A percentile compares a stretch with the other conserved stretches of the same genome.
Evolutionary conservation across 1,140 invertebrate species (phyloP).

Genomic region (Panagrolaimus sp.): DNA sequence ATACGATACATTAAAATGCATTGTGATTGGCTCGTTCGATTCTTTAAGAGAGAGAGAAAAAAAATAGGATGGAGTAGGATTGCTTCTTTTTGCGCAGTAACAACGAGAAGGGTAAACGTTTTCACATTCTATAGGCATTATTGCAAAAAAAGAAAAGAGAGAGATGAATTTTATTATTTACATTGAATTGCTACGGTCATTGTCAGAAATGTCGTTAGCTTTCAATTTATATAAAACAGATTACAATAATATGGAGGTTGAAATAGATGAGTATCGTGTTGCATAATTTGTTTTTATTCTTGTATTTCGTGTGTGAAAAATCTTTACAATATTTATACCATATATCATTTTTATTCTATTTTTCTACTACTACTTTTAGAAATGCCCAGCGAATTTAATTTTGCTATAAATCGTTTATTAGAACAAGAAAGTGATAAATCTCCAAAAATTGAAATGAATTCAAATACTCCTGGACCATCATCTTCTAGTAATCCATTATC

Average conservation of each 20-base stretch:
- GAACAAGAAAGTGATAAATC: not conserved
- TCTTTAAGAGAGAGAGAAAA: not conserved
- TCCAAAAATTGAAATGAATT: not conserved
- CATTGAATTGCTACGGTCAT: slow-evolving; percentile 12
- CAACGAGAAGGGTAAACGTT: not conserved
- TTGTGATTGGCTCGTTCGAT: not conserved
- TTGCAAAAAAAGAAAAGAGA: not conserved
- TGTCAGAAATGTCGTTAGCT: not conserved
- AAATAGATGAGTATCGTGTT: too few relatives aligned
- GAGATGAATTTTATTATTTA: not conserved
- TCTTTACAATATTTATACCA: too few relatives aligned
- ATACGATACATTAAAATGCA: slow-evolving; percentile 11
- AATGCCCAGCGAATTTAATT: slow-evolving; percentile 6
- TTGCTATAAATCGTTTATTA: slow-evolving; percentile 9
- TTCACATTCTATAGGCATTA: slow-evolving; percentile 14
- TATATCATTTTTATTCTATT: too few relatives aligned
- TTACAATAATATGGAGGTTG: too few relatives aligned
- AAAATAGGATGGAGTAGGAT: too few relatives aligned
- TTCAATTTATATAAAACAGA: too few relatives aligned
- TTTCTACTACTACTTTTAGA: too few relatives aligned
- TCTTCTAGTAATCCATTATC: not conserved
- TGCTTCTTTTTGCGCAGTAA: too few relatives aligned
- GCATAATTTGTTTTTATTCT: too few relatives aligned
- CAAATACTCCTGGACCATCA: not conserved
- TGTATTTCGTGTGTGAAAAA: too few relatives aligned